A percentile compares a stretch with the other conserved stretches of the same genome.
Evolutionary conservation across 2,888 invertebrate species (phyloP).

Genomic region (Stomorhina lunata): DNA sequence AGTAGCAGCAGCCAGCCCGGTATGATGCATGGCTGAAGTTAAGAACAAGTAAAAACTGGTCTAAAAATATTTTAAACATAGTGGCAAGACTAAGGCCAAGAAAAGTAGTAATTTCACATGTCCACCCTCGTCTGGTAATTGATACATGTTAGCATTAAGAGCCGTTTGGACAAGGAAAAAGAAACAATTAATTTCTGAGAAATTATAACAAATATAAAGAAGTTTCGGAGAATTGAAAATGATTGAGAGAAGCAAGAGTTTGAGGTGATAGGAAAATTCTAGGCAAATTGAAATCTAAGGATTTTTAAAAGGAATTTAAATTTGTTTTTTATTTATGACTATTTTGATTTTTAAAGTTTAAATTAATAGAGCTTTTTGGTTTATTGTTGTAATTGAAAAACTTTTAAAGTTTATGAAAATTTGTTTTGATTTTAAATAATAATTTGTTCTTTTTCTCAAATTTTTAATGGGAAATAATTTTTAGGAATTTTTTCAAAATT

Average conservation of each 20-base stretch:
- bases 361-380: too few species aligned
- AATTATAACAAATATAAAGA: slow-evolving; percentile 12
- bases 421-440: too few species aligned
- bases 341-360: too few species aligned
- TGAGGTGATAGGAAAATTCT: too few species aligned
- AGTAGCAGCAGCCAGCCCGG: slow-evolving; percentile 16
- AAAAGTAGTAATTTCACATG: slow-evolving; percentile 62
- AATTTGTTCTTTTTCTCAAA: too few species aligned
- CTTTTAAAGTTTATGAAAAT: too few species aligned
- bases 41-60: slow-evolving; percentile 55
- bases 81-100: slow-evolving; percentile 30
- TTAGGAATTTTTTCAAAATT: too few species aligned
- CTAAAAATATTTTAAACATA: slow-evolving; percentile 44
- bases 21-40: slow-evolving; percentile 37
- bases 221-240: not conserved
- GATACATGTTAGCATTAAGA: slow-evolving; percentile 21
- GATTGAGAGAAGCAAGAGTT: not conserved
- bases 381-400: too few species aligned
- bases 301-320: too few species aligned
- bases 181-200: slow-evolving; percentile 14
- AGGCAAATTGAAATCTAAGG: too few species aligned
- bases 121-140: slow-evolving; percentile 67
- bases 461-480: too few species aligned
- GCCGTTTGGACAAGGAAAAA: not conserved
- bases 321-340: too few species aligned